Percentiles rank a stretch among this genome's conserved stretches.
Evolutionary conservation across 2,113 vertebrate genomes (phyloP).

Genomic region (Oreotrochilus melanogaster): DNA sequence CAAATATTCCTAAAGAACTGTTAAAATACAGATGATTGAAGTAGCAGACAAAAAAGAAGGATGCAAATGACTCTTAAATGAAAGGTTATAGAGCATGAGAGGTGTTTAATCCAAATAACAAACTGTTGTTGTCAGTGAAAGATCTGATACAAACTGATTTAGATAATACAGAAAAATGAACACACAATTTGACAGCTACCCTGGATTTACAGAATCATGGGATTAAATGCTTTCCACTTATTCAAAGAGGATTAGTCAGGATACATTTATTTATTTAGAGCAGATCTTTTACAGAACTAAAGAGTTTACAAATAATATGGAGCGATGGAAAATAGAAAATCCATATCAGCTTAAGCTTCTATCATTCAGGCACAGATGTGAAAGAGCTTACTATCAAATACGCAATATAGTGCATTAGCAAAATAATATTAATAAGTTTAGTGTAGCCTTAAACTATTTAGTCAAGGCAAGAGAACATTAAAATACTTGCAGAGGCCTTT

Average conservation of each 20-base stretch:
- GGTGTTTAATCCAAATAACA: slow-evolving; percentile 56
- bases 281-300: slow-evolving; percentile 77
- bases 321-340: slow-evolving; percentile 75
- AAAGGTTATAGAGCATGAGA: slow-evolving; percentile 51
- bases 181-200: slow-evolving; percentile 75
- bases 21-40: slow-evolving; percentile 65
- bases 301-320: slow-evolving; percentile 68
- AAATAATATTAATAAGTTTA: slow-evolving; percentile 33
- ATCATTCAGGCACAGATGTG: slow-evolving; percentile 69
- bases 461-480: background rate
- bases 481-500: background rate
- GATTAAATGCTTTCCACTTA: slow-evolving; percentile 80
- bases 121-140: slow-evolving; percentile 65
- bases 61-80: slow-evolving; percentile 64
- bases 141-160: slow-evolving; percentile 73
- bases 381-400: slow-evolving; percentile 63
- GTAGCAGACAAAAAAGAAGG: slow-evolving; percentile 35
- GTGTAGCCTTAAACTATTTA: slow-evolving; percentile 2
- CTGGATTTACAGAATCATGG: slow-evolving; percentile 74
- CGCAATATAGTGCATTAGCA: slow-evolving; percentile 15
- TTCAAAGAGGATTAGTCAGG: slow-evolving; percentile 77
- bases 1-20: slow-evolving; percentile 51
- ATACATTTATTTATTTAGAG: slow-evolving; percentile 80
- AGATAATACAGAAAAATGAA: slow-evolving; percentile 75
- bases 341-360: slow-evolving; percentile 72